Evolutionary conservation across 53 echinoderm and acorn worm species (phyloP).

Genomic region (Stichopus horrens): DNA sequence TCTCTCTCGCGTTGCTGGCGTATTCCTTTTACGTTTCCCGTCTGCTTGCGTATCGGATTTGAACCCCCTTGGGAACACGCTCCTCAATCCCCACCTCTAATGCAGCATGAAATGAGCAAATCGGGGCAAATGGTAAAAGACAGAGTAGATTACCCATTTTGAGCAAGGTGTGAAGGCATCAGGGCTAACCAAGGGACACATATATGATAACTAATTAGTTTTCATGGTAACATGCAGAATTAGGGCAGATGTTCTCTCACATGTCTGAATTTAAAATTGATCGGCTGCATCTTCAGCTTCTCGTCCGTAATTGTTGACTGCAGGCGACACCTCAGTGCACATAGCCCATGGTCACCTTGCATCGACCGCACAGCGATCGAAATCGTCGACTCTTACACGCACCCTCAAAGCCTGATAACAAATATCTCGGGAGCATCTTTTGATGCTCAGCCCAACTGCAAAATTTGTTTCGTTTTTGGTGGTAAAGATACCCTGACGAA

Average conservation of each 20-base stretch:
- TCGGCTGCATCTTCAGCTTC: not conserved
- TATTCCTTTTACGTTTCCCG: no score
- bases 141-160: not conserved
- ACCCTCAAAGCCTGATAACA: no score
- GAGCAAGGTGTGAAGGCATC: not conserved
- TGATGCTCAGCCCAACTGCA: no score
- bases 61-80: not conserved
- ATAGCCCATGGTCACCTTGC: no score
- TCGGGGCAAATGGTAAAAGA: not conserved
- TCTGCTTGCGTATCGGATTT: not conserved
- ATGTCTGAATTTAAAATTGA: slow-evolving; percentile 44
- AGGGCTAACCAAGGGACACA: not conserved
- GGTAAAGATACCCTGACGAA: no score
- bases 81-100: not conserved
- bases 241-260: slow-evolving; percentile 48
- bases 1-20: no score
- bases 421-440: no score
- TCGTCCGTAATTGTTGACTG: not conserved
- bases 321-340: not conserved
- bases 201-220: slow-evolving; percentile 47
- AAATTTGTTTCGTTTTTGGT: no score
- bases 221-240: slow-evolving; percentile 33
- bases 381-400: no score
- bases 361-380: no score
- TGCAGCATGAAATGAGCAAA: slow-evolving; percentile 14